A percentile compares a stretch with the other conserved stretches of the same genome.
Evolutionary conservation across 1,140 invertebrate species (phyloP).

Genomic region (Pemphigus obesinymphae): DNA sequence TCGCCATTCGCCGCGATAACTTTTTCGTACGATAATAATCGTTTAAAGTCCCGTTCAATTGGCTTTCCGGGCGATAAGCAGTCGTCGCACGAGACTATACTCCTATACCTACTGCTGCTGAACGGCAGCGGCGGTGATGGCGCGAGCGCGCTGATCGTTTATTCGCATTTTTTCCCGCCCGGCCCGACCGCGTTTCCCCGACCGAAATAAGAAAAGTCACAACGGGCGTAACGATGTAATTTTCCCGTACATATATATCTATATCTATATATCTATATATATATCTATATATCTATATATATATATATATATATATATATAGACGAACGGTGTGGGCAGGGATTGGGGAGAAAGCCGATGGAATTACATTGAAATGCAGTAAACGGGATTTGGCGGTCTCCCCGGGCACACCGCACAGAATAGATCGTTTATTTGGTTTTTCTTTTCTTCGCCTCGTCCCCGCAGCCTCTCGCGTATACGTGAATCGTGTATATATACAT

Average conservation of each 20-base stretch:
- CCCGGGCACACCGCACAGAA: neutral
- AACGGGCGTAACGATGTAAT: slow-evolving; percentile 1
- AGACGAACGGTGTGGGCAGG: neutral
- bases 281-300: too few relatives aligned
- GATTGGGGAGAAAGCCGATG: neutral
- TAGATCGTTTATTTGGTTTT: slow-evolving; percentile 29
- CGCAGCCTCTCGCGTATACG: neutral
- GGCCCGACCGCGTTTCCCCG: neutral
- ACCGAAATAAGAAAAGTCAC: neutral
- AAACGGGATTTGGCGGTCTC: slow-evolving; percentile 25
- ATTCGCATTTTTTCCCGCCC: neutral
- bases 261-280: too few relatives aligned
- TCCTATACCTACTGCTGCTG: too few relatives aligned
- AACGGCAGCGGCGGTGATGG: neutral
- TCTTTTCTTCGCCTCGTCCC: neutral
- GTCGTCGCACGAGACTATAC: neutral
- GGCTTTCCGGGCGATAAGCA: neutral
- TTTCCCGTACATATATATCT: neutral
- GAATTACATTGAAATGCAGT: slow-evolving; percentile 36
- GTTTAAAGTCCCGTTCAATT: neutral
- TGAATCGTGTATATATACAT: too few relatives aligned
- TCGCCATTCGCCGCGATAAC: too few relatives aligned
- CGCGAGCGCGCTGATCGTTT: neutral
- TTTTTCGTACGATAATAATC: neutral
- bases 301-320: neutral